These are phyloP conservation scores for Nasonia vitripennis DNA, from an alignment of 1,140 invertebrate species.

Conservation along the genomic window DNA sequence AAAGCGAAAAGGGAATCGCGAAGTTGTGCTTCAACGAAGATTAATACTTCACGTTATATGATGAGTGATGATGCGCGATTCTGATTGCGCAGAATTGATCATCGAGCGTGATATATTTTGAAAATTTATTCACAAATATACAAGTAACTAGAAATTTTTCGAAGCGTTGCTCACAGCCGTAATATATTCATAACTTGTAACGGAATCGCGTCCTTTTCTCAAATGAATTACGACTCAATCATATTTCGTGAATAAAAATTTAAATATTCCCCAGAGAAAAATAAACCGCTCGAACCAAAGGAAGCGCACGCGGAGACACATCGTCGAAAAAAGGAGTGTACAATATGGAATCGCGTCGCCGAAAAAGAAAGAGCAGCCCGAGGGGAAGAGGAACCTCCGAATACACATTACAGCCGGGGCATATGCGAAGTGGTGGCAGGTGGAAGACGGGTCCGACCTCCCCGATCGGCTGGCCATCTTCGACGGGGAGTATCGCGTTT, in stretches of 20 bases:
- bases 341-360: neutral
- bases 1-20: constrained; percentile 29
- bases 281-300: neutral
- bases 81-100: neutral
- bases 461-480: constrained; percentile 62
- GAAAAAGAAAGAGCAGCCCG: constrained; percentile 15
- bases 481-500: constrained; percentile 67
- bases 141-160: neutral
- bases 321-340: constrained; percentile 30
- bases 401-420: constrained; percentile 35
- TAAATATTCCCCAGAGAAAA: neutral
- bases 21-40: neutral
- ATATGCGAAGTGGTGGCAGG: constrained; percentile 62
- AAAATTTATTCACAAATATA: neutral
- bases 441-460: constrained; percentile 70
- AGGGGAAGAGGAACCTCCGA: constrained; percentile 50
- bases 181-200: too few relatives aligned
- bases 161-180: too few relatives aligned
- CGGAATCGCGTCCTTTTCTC: too few relatives aligned
- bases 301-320: neutral
- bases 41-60: neutral
- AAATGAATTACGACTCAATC: neutral
- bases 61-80: neutral
- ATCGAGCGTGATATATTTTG: too few relatives aligned
- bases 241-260: neutral